Conservation (phyloP, 1,140 invertebrate genomes). For the Dinothrombium tinctorium region DNA sequence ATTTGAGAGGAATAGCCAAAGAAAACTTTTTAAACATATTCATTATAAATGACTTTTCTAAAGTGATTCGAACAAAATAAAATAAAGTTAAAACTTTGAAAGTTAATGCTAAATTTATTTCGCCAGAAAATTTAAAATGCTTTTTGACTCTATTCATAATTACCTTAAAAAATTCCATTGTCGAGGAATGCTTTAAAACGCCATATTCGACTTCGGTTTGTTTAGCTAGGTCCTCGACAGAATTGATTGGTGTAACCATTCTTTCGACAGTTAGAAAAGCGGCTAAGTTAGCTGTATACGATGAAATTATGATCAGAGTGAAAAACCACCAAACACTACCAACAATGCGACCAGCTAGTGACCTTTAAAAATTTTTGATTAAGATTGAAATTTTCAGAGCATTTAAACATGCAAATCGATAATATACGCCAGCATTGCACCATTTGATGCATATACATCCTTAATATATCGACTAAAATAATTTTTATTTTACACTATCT, state of each 20-base stretch:
- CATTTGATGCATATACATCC: too few relatives aligned
- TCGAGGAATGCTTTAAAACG: constrained; percentile 50
- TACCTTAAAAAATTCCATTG: constrained; percentile 76
- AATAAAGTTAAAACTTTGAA: constrained; percentile 24
- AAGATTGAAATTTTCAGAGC: too few relatives aligned
- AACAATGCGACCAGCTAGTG: constrained; percentile 75
- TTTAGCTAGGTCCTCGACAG: constrained; percentile 67
- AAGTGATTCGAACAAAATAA: too few relatives aligned
- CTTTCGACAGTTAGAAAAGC: constrained; percentile 89
- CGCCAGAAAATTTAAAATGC: too few relatives aligned
- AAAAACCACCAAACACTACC: constrained; percentile 99
- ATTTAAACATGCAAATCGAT: too few relatives aligned
- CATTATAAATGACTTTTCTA: too few relatives aligned
- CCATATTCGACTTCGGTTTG: constrained; percentile 87
- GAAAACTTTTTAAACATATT: too few relatives aligned
- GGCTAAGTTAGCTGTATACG: constrained; percentile 38
- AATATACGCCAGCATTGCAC: too few relatives aligned
- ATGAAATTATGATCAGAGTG: constrained; percentile 53
- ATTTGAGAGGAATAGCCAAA: too few relatives aligned
- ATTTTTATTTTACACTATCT: too few relatives aligned
- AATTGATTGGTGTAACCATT: constrained; percentile 66
- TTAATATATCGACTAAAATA: too few relatives aligned
- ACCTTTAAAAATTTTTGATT: constrained; percentile 35
- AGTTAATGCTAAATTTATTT: too few relatives aligned
- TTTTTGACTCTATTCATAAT: constrained; percentile 13